Conservation (phyloP, 2,113 vertebrate genomes). For the Tamias sibiricus region DNA sequence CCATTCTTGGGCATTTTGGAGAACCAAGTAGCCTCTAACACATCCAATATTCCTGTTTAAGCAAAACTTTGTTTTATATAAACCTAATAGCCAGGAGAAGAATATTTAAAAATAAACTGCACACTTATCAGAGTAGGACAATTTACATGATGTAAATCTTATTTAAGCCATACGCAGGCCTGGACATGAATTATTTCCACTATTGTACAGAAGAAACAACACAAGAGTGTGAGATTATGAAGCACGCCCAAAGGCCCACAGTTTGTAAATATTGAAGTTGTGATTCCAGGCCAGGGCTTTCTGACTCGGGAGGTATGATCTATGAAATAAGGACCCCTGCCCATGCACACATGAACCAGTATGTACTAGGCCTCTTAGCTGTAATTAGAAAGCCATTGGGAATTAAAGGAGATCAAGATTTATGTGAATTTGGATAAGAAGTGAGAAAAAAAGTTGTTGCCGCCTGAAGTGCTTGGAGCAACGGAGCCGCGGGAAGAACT, state of each 20-base stretch:
- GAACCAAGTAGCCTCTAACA: background rate
- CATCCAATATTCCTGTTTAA: background rate
- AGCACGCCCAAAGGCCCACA: background rate
- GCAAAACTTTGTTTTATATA: background rate
- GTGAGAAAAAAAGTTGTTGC: too few species aligned
- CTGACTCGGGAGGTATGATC: background rate
- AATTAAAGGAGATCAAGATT: background rate
- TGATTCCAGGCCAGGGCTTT: background rate
- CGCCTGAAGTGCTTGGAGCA: too few species aligned
- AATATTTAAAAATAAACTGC: slow-evolving; percentile 1
- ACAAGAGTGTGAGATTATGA: background rate
- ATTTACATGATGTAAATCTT: background rate
- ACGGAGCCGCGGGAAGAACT: too few species aligned
- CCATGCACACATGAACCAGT: background rate
- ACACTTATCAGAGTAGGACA: background rate
- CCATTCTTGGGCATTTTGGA: background rate
- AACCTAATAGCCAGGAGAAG: background rate
- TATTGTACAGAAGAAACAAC: background rate
- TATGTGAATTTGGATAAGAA: background rate
- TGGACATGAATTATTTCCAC: background rate
- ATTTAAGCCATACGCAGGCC: background rate
- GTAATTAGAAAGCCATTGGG: background rate
- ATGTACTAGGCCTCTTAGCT: background rate
- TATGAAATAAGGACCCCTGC: background rate
- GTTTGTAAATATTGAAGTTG: background rate